Evolutionary conservation across 30 jellyfish, hydroid and myxozoan genomes (phyloP), one percentile per base, ranked within the genome.

Genomic region (Clytia hemisphaerica): DNA sequence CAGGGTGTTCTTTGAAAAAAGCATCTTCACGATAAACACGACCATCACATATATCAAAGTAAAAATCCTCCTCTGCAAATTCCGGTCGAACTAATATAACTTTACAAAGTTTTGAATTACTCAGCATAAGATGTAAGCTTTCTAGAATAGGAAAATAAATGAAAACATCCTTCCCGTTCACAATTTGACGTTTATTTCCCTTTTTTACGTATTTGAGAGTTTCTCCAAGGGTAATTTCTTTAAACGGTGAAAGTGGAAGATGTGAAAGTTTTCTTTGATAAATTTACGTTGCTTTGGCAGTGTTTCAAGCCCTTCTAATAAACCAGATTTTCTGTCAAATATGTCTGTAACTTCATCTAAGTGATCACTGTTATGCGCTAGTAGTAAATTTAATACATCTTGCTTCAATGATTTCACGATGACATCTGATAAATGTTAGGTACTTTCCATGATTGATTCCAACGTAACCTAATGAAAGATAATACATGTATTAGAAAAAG

Each of bases 41-140:
- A 2, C 77, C 77, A 65, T 65, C 77, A 65, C 66, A 65, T 24
- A 34, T 36, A 44, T 65, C 77, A 40, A 36, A 38, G 6, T 2
- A 40, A 2, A 65, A 18, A 36, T 44, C 77, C 19, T 21, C 9
- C 27, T 40, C 24, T 15, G 67, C 42, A 65, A 21, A 65, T 19
- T 40, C 15, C 19, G 77, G 77, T 1, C 25, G 69, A 36, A 31
- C 15, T 4, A 37, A 36, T 30, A 65, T 40, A 36, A 15, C 0
- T 18, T 36, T 22, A 4, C 45, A 26, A 40, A 65, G 37, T 31
- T 65, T 19, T 36, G 18, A 19, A 21, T 65, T 65, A 37, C 45
- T 18, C 10, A 65, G 68, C 24, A 65, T 63, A 40, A 36, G 77
- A 40, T 65, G 37, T 19, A 65, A 21, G 45, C 77, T 36, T 40